Base-by-base conservation (phyloP, 2,888 invertebrate species). In the Carterocephalus palaemon region DNA sequence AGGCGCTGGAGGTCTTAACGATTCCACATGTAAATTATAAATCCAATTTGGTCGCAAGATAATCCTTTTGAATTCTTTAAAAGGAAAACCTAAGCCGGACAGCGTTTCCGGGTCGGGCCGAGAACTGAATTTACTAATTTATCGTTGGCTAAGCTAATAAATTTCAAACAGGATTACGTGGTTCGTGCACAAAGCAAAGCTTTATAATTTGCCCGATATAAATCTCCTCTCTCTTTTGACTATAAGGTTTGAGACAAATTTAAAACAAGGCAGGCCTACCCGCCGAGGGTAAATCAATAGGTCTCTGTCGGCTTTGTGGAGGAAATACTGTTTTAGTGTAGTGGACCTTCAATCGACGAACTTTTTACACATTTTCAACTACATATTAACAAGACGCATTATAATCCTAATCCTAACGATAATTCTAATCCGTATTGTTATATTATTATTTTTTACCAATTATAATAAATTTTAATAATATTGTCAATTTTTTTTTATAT, bases 151-250 rank as follows among this genome's bases (percentile, higher is more conserved):
- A 70, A 75, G 77, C 78, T 80, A 84, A 84, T 86, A 86, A 85
- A 86, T 86, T 85, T 76, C 66, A 75, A 80, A 75, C 75, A 66
- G 84, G 84, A 84, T 86, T 84, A 85, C 75, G 69, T 68, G 72
- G 75, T 70, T 68, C 73, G 69, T 64, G 73, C 74, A 77, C 77
- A 75, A 74, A 77, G 78, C 73, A 73, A 74, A 74, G 77, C 79
- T 77, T 79, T 82, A 81, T 80, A 81, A 84, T 82, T 80, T 79
- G 74, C 69, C 71, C 64, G 68, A 69, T 74, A 81, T 83, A 83
- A 82, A 83, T 80, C 78, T 77, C 64, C 63, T 57, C 67, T 64
- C 64, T 46, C 48, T 64, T 63, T 67, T 70, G 71, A 71, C 61
- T 69, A 65, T 57, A 60, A 62, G 66, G 62, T 69, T 70, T 72